Percentiles rank a stretch among this genome's conserved stretches.
These are phyloP conservation scores for Talpa occidentalis DNA, from an alignment of 2,113 vertebrate genomes.

Conservation along the genomic window DNA sequence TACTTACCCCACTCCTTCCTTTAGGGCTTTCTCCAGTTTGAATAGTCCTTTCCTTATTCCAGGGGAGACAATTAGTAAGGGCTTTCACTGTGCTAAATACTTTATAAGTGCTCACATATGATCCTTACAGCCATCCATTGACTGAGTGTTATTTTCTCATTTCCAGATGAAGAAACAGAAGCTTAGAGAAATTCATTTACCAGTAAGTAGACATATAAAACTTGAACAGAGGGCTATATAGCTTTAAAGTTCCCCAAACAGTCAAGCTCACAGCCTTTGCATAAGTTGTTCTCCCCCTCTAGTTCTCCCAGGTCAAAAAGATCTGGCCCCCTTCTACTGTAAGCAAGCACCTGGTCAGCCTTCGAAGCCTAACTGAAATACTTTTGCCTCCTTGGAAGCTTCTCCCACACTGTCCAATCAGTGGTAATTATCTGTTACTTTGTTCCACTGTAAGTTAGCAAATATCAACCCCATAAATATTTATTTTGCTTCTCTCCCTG, in stretches of 20 bases:
- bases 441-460: neutral
- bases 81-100: neutral
- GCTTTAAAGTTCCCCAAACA: neutral
- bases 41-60: neutral
- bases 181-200: neutral
- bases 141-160: neutral
- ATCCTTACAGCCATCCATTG: neutral
- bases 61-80: neutral
- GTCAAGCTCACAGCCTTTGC: neutral
- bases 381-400: neutral
- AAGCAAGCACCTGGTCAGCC: neutral
- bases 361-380: neutral
- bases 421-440: neutral
- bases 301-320: neutral
- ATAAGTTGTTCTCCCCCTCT: neutral
- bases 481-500: neutral
- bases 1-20: neutral
- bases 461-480: neutral
- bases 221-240: neutral
- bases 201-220: neutral
- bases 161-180: constrained; percentile 9
- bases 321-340: neutral
- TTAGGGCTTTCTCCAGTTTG: neutral
- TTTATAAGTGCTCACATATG: neutral
- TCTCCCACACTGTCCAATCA: neutral